These are phyloP conservation scores for Papilio xuthus DNA, from an alignment of 1,140 invertebrate species.

Conservation along the genomic window DNA sequence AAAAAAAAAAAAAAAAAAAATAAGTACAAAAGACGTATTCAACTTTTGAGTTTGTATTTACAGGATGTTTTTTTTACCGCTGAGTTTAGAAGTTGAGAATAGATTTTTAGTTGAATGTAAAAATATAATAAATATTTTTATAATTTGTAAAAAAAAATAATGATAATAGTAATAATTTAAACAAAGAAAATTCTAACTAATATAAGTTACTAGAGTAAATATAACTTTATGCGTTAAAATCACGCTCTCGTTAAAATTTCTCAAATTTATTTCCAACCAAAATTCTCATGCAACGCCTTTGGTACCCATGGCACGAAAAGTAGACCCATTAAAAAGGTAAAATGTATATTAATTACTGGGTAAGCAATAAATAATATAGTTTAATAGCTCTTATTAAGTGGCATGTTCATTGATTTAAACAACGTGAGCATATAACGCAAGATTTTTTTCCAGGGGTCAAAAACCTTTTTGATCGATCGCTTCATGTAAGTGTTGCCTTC, in stretches of 20 bases:
- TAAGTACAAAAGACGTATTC: conserved; percentile 5
- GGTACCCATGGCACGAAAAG: conserved; percentile 11
- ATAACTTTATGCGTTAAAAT: conserved; percentile 29
- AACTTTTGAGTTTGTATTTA: conserved; percentile 17
- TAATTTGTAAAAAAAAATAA: too few species aligned
- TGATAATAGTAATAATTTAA: not conserved
- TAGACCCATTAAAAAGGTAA: conserved; percentile 30
- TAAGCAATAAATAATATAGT: conserved; percentile 16
- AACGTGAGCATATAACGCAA: not conserved
- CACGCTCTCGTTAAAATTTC: conserved; percentile 33
- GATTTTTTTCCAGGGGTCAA: not conserved
- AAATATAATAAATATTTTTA: too few species aligned
- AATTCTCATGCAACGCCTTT: conserved; percentile 18
- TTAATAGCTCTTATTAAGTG: conserved; percentile 14
- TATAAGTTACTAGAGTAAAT: not conserved
- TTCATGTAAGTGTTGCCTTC: not conserved
- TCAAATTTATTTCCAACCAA: conserved; percentile 16
- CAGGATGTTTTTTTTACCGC: conserved; percentile 1
- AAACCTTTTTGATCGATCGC: not conserved
- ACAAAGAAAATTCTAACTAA: not conserved
- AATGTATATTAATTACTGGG: conserved; percentile 26
- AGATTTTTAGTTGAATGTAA: not conserved
- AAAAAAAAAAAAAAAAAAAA: too few species aligned
- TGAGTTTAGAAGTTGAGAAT: not conserved
- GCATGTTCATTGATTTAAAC: conserved; percentile 23